Percentiles rank a stretch among this genome's conserved stretches.
phyloP scores from a whole-genome alignment of 2,113 vertebrate species.

The Merops nubicus region DNA sequence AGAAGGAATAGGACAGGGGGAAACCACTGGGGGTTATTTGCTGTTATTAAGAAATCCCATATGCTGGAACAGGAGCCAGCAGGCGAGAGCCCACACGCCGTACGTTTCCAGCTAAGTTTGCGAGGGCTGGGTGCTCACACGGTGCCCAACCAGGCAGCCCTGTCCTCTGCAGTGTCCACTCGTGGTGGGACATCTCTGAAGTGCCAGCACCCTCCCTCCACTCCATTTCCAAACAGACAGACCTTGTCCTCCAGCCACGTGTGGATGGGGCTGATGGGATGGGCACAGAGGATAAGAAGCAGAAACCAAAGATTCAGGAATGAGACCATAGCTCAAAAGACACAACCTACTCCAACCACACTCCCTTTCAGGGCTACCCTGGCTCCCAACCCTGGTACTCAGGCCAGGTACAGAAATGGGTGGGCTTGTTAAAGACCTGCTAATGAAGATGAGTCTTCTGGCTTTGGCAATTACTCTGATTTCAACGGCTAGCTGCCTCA shows the following conservation, averaged over 20 bases:
- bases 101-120: rapidly evolving
- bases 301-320: background rate
- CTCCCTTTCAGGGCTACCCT: too few species aligned
- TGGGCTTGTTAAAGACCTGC: background rate
- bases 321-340: rapidly evolving
- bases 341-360: rapidly evolving
- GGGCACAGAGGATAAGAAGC: background rate
- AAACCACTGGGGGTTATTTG: constrained; percentile 9
- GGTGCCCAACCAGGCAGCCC: rapidly evolving
- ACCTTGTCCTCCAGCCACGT: background rate
- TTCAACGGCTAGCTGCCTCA: background rate
- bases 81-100: background rate
- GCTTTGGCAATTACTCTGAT: background rate
- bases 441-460: rapidly evolving
- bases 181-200: background rate
- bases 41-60: background rate
- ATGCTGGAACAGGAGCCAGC: constrained; percentile 8
- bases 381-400: rapidly evolving
- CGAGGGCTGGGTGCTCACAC: rapidly evolving
- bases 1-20: background rate
- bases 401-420: background rate
- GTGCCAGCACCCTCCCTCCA: too few species aligned
- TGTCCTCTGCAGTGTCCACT: rapidly evolving
- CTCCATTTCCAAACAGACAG: background rate
- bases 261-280: rapidly evolving